Evolutionary conservation across 2,888 invertebrate species (phyloP), one percentile per base, ranked within the genome.

Genomic region (Acrocyrtus sp.): DNA sequence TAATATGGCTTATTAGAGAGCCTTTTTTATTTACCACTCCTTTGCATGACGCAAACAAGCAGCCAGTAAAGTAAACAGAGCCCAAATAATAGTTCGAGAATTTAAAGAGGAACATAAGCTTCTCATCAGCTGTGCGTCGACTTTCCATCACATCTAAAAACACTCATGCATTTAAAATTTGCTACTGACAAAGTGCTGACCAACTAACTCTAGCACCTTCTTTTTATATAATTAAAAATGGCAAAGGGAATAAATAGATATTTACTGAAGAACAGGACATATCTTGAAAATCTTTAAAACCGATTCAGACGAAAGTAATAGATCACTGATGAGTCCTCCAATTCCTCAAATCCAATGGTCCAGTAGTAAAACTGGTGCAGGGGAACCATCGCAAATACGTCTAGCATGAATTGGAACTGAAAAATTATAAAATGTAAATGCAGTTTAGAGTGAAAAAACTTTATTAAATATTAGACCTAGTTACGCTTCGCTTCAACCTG

Each of bases 221-320:
- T 17, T n/a, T 45, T 5, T 17, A 12, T 15, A 5, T 5, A 12
- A 45, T 15, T 45, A 12, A 15, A 45, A 45, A 15, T 45, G 12
- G 17, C 45, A 45, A 8, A 45, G 17, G 45, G 10, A 6, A 5
- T 45, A 17, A n/a, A 45, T 8, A n/a, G 4, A 45, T 21, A 22
- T 50, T 2, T 45, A 76, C 74, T 47, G 15, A 76, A 67, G 53
- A 79, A 76, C 15, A 41, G 47, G 34, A 41, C 62, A 1, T 58
- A 60, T 15, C 78, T 61, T 10, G 29, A 50, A 0, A 75, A 22
- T n/a, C 78, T 67, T 22, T 77, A n/a, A 45, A 76, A 75, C 8
- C 72, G 69, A 51, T 78, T 76, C 8, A 77, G 53, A 10, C 77
- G 65, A 22, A 62, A 77, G 34, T 47, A 78, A 17, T 72, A 75